A percentile compares a stretch with the other conserved stretches of the same genome.
Conservation (phyloP, 2,888 invertebrate genomes). For the Zaprionus lineosus region DNA sequence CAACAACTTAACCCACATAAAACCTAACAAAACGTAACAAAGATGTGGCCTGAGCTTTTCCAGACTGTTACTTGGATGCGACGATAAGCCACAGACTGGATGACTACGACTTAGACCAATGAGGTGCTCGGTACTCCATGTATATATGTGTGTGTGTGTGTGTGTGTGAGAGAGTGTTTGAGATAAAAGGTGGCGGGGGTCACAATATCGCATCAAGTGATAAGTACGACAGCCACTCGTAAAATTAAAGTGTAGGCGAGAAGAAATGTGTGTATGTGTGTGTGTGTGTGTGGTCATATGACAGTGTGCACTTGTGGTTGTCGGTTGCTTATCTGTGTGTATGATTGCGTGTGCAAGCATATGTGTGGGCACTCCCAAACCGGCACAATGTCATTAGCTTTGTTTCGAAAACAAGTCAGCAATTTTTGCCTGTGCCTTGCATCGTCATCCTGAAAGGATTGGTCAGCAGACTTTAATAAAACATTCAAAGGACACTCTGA, state of each 20-base stretch:
- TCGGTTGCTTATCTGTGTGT: constrained; percentile 7
- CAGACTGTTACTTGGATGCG: constrained; percentile 17
- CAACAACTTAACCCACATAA: constrained; percentile 51
- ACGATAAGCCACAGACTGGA: constrained; percentile 26
- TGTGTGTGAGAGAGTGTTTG: not conserved
- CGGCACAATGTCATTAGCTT: constrained; percentile 42
- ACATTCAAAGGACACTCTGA: too few relatives aligned
- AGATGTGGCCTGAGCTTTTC: constrained; percentile 38
- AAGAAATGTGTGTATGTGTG: constrained; percentile 1
- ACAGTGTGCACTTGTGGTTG: too few relatives aligned
- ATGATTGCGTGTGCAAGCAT: constrained; percentile 7
- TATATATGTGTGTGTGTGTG: not conserved
- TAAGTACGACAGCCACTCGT: constrained; percentile 50
- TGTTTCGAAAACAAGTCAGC: constrained; percentile 41
- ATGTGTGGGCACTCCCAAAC: constrained; percentile 26
- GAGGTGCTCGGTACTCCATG: too few relatives aligned
- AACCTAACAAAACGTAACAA: constrained; percentile 55
- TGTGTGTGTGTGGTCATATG: constrained; percentile 6
- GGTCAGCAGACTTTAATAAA: too few relatives aligned
- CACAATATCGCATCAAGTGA: constrained; percentile 42
- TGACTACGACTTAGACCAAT: constrained; percentile 19
- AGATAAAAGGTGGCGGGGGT: constrained; percentile 9
- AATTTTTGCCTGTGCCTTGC: too few relatives aligned
- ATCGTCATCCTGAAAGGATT: too few relatives aligned
- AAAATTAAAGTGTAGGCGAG: constrained; percentile 48